Conservation (phyloP, 2,113 vertebrate species). For the Eubucco bourcierii region DNA sequence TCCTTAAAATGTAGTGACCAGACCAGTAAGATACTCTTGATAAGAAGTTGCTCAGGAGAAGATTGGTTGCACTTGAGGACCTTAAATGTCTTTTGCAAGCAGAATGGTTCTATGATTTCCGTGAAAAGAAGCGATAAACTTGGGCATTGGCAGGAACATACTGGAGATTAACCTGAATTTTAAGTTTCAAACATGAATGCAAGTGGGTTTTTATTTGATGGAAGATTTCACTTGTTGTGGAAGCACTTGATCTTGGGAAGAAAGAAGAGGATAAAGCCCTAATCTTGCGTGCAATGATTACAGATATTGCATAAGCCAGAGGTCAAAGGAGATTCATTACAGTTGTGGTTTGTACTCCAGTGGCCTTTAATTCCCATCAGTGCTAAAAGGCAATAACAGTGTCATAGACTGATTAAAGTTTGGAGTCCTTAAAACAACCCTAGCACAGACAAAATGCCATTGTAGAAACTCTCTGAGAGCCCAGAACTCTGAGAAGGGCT, state of each 20-base stretch:
- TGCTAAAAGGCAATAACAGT: not conserved
- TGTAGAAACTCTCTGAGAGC: not conserved
- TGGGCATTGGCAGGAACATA: not conserved
- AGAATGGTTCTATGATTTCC: not conserved
- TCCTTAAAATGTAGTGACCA: not conserved
- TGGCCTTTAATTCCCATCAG: not conserved
- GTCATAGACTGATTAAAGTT: not conserved
- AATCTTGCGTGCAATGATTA: not conserved
- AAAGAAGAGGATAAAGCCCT: not conserved
- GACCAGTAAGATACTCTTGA: not conserved
- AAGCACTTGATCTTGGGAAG: not conserved
- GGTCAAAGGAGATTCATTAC: not conserved
- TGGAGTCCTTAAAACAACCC: not conserved
- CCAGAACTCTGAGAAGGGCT: not conserved
- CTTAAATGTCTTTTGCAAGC: too few species aligned
- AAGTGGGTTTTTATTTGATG: not conserved
- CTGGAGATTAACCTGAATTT: not conserved
- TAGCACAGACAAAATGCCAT: not conserved
- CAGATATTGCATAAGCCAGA: not conserved
- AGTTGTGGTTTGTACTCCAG: not conserved
- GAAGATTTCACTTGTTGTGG: not conserved
- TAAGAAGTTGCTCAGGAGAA: not conserved
- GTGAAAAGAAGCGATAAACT: not conserved
- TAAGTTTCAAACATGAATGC: not conserved
- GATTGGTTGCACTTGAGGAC: not conserved